Base-by-base conservation (phyloP, 2,797 vertebrate species). In the Hydrophis major region DNA sequence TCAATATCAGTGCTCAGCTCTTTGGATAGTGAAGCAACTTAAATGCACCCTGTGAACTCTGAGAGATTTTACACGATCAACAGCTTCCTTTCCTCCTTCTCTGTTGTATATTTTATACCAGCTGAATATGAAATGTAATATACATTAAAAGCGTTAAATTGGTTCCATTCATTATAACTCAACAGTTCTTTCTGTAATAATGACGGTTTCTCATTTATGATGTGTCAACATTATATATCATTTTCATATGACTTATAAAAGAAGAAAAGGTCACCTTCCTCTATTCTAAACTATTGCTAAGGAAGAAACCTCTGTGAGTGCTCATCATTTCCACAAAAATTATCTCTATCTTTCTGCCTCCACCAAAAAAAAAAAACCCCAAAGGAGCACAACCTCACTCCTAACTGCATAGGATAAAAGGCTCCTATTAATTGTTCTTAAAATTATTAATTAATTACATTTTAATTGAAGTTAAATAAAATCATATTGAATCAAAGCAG, bases 1-100 rank as follows among this genome's bases (percentile, higher is more conserved):
- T 94, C 94, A 96, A 93, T 12, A 66, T 47, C 74, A 83, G 2
- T 83, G 20, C 37, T 83, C 78, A 83, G 78, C 42, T 47, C 10
- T 83, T 47, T 83, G 42, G 20, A 47, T 47, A 83, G 37, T 25
- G 37, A 47, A 83, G 22, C 78, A 83, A 47, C 4, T 83, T 83
- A 47, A 47, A 83, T 47, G 22, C 25, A 20, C 37, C 4, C 37
- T 83, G 8, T 83, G 37, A 83, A 47, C 74, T 83, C 22, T 47
- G 37, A 83, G 78, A 47, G 20, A 25, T 47, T 83, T 83, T 47
- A 47, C 16, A 25, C 20, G 10, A 42, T 25, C 74, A 47, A 83
- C 37, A 47, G 42, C 42, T 83, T 47, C 4, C 37, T 4, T 83
- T 47, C 10, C 74, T 25, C 20, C 4, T 22, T 42, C 37, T 47